Conservation (phyloP, 2,797 vertebrate genomes). For the Chiroxiphia lanceolata region DNA sequence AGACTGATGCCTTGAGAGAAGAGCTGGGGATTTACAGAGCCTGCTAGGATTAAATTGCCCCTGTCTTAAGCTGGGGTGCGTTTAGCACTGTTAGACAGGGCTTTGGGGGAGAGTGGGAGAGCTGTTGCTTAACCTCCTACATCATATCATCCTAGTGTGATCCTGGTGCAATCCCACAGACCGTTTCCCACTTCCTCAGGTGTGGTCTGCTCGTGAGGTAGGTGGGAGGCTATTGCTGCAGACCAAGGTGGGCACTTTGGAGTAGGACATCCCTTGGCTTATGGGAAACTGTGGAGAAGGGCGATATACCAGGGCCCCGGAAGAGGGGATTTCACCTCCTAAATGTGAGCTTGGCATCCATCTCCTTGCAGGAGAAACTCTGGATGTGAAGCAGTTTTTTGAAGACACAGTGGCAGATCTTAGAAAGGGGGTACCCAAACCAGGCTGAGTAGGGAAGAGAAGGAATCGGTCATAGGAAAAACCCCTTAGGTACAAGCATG, state of each 20-base stretch:
- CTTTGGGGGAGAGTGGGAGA: background rate
- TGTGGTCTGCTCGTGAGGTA: background rate
- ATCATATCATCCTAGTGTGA: background rate
- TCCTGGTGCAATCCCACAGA: fast-evolving
- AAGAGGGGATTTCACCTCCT: background rate
- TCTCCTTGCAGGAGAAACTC: background rate
- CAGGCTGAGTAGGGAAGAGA: background rate
- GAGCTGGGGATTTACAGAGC: conserved; percentile 49
- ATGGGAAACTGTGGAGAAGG: background rate
- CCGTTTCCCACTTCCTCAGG: fast-evolving
- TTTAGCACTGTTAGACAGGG: background rate
- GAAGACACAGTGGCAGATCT: background rate
- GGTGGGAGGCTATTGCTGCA: background rate
- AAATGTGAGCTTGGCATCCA: background rate
- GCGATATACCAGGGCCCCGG: background rate
- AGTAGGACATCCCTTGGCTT: background rate
- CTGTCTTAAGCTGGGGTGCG: background rate
- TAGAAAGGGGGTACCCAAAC: background rate
- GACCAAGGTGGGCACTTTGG: background rate
- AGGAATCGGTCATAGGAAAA: background rate
- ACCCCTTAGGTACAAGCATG: background rate
- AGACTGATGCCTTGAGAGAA: conserved; percentile 47
- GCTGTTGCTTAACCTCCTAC: background rate
- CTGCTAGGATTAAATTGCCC: conserved; percentile 44
- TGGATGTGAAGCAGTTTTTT: background rate